Base-by-base conservation (phyloP, 2,888 invertebrate genomes). In the Choreutis nemorana region DNA sequence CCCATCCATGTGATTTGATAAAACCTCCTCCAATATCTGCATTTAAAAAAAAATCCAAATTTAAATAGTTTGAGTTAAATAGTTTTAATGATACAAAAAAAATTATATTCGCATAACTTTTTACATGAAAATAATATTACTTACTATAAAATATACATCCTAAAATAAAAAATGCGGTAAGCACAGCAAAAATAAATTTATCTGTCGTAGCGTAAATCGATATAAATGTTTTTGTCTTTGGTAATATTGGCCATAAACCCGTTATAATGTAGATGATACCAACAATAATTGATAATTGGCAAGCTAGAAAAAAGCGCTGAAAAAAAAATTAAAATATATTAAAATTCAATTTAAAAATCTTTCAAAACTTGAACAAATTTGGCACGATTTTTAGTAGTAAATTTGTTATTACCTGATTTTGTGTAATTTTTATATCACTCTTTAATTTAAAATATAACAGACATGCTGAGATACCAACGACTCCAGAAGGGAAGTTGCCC, bases 401-500 rank as follows among this genome's bases (percentile, higher is more conserved):
- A 3, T 2, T n/a, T n/a, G n/a, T n/a, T n/a, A n/a, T n/a, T n/a
- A n/a, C n/a, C n/a, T n/a, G n/a, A n/a, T n/a, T n/a, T n/a, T n/a
- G n/a, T n/a, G n/a, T n/a, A n/a, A n/a, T n/a, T n/a, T n/a, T n/a
- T n/a, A n/a, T n/a, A n/a, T n/a, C n/a, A n/a, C n/a, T n/a, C n/a
- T n/a, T n/a, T n/a, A n/a, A n/a, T n/a, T n/a, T n/a, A n/a, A n/a
- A n/a, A n/a, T n/a, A n/a, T 6, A 28, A 36, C 6, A 26, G 2
- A 14, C 30, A 37, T 11, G 37, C 32, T 9, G 30, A 8, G 23
- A 35, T 26, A 18, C 37, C 37, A 21, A 37, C 27, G 3, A 37
- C 21, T 2, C 32, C 37, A 5, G 34, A 34, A 3, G 37, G 37
- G 20, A 33, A 25, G 23, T 35, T 37, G 6, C 37, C 37, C 37